phyloP scores from a whole-genome alignment of 2,113 vertebrate species.

The Puma concolor region DNA sequence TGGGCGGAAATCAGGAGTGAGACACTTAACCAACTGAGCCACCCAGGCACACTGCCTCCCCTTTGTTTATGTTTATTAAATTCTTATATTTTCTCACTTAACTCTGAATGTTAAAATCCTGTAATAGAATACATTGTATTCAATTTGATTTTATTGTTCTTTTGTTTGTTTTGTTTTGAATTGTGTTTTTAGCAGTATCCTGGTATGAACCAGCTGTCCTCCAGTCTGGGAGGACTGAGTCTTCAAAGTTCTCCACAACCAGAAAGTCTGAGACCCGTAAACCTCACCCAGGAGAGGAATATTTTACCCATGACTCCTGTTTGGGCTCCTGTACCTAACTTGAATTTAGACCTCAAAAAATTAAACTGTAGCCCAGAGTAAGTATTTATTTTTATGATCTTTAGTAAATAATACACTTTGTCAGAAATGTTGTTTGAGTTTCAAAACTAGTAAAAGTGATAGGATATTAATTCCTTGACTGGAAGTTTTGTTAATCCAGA shows the following conservation, averaged over 20 bases:
- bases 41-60: too few species aligned
- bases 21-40: too few species aligned
- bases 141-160: background rate
- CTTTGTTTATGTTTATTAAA: background rate
- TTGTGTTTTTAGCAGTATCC: conserved; percentile 89
- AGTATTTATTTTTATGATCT: conserved; percentile 80
- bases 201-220: conserved; percentile 92
- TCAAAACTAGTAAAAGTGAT: background rate
- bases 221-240: conserved; percentile 93
- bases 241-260: conserved; percentile 93
- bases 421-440: background rate
- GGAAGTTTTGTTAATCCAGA: background rate
- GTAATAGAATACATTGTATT: background rate
- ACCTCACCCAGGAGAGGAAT: conserved; percentile 95
- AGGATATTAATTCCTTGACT: background rate
- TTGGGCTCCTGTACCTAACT: conserved; percentile 93
- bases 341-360: conserved; percentile 94
- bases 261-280: conserved; percentile 93
- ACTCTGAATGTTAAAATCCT: background rate
- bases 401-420: background rate
- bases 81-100: background rate
- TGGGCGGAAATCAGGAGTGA: too few species aligned
- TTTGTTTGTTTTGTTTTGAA: background rate
- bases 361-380: conserved; percentile 98
- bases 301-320: conserved; percentile 90